Base-by-base conservation (phyloP, 2,888 invertebrate species). In the Chrysopilus asiliformis region DNA sequence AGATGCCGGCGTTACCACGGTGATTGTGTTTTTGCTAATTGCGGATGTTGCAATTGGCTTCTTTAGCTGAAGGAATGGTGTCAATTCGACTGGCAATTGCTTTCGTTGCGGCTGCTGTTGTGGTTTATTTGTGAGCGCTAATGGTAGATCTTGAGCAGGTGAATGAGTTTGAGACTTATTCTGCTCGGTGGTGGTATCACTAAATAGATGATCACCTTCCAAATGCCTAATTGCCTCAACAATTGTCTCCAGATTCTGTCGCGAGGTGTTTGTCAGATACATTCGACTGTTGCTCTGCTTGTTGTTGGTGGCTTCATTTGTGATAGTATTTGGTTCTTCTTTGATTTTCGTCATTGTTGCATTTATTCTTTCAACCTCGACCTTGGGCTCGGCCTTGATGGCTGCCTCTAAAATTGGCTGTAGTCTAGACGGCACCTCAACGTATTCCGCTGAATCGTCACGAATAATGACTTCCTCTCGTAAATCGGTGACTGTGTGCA, bases 161-260 rank as follows among this genome's bases (percentile, higher is more conserved):
- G 34, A 34, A 38, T 38, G 39, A 32, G 31, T 29, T 37, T 41
- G 29, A 17, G 55, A 47, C 25, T 73, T 51, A 36, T 53, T 51
- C 36, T 53, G 49, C 22, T 49, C 50, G 24, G 45, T 47, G 8
- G 35, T 68, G 50, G 76, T 79, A 52, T 89, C 89, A 45, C 79
- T 76, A 65, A 93, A 91, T 56, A 91, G 67, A 60, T 90, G 89
- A 60, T 93, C 94, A 26, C 95, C 95, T 60, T 98, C 97, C 47
- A 98, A 68, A 59, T 97, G 95, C 25, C 94, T 79, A 54, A 98
- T 97, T 38, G 98, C 98, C 63, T 97, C 95, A 25, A 97, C 93
- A 48, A 98, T 95, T 10, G 95, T 95, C 65, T 97, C 94, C 51
- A 98, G 71, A 63, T 94, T 95, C 61, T 93, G 90, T 37, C 91